Conservation (phyloP, 1,140 invertebrate genomes). For the Hydropsyche tenuis region DNA sequence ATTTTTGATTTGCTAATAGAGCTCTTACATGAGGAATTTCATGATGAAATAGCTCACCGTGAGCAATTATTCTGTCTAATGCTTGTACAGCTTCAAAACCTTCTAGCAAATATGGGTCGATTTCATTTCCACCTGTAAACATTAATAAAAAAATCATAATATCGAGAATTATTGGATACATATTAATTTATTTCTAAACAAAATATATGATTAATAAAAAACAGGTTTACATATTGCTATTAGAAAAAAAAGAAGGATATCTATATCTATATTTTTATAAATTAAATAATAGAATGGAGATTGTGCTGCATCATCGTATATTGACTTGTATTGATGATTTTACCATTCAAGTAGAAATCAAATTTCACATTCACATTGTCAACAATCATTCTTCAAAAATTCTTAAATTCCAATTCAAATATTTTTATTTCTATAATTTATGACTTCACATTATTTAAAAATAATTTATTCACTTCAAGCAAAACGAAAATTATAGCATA, state of each 20-base stretch:
- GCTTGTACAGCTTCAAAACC: slow-evolving; percentile 63
- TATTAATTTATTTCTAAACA: too few relatives aligned
- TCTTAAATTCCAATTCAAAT: too few relatives aligned
- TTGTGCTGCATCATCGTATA: neutral
- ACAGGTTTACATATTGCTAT: too few relatives aligned
- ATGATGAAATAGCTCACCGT: slow-evolving; percentile 67
- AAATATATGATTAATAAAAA: neutral
- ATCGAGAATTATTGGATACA: neutral
- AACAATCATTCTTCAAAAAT: too few relatives aligned
- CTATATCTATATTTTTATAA: too few relatives aligned
- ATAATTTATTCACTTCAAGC: too few relatives aligned
- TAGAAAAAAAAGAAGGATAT: too few relatives aligned
- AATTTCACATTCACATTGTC: neutral
- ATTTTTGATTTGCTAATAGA: slow-evolving; percentile 65
- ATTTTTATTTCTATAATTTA: too few relatives aligned
- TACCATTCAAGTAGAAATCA: neutral
- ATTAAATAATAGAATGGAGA: too few relatives aligned
- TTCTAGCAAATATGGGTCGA: slow-evolving; percentile 63
- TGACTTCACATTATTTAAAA: too few relatives aligned
- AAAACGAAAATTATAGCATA: too few relatives aligned
- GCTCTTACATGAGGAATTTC: slow-evolving; percentile 69
- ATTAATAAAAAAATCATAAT: too few relatives aligned
- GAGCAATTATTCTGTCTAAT: slow-evolving; percentile 59
- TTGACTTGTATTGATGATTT: neutral
- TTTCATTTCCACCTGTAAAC: slow-evolving; percentile 41